Evolutionary conservation across 53 echinoderm and acorn worm species (phyloP), one percentile per base, ranked within the genome.

Genomic region (Antedon mediterranea): DNA sequence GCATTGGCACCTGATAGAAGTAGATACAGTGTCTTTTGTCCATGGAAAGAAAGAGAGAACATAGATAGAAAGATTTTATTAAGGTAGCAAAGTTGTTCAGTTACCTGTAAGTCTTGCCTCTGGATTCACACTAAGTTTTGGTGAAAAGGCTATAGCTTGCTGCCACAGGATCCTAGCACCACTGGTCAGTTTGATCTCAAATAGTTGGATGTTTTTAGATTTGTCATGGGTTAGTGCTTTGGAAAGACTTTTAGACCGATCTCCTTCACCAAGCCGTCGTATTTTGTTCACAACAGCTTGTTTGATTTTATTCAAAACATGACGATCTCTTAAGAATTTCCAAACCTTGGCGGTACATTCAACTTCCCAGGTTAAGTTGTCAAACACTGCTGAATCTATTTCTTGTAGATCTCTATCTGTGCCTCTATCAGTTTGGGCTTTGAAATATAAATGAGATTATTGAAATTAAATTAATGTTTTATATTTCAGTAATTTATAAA

Each of bases 291-390:
- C 80, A 31, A 77, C 72, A 9, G 74, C 43, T 31, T 72, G 28
- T 57, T 83, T 87, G 18, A 87, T 76, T 71, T n/a, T 80, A 28
- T 83, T 76, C 9, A 28, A 80, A 8, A 87, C 73, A 71, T 75
- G 83, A 42, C 76, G 79, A 71, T 87, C 87, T 29, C 73, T 57
- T 8, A 87, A 74, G 30, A 87, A 74, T 79, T 87, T 87, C 87
- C 87, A 87, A 0, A 80, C 83, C 75, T 78, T 79, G n/a, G 87
- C 82, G 3, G 87, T 87, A 71, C 87, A 87, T 43, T 87, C 87
- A 30, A 87, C 87, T 71, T 87, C 87, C 87, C 87, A 87, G 31
- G 34, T 75, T 34, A 87, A 72, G 33, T 87, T 80, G 43, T 87
- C 87, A 83, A 87, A 87, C 79, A 87, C 77, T 32, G 76, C 42